Percentiles rank a stretch among this genome's conserved stretches.
phyloP scores from a whole-genome alignment of 2,113 vertebrate species.

The Ophiodon elongatus region DNA sequence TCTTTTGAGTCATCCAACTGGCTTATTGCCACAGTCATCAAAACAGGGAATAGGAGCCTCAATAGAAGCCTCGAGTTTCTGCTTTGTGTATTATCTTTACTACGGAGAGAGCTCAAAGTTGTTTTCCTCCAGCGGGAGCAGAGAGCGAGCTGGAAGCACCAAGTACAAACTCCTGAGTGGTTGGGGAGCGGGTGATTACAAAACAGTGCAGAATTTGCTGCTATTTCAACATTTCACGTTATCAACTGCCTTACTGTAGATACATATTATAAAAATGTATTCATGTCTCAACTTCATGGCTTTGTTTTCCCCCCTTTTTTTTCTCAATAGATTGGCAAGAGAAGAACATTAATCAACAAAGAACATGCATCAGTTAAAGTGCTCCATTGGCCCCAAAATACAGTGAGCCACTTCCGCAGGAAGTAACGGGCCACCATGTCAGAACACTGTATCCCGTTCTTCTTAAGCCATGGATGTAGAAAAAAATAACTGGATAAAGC shows the following conservation, averaged over 20 bases:
- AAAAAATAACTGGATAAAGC: no score
- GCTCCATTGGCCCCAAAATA: no score
- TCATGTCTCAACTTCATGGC: not conserved
- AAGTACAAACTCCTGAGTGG: not conserved
- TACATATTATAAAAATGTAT: not conserved
- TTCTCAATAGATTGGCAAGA: not conserved
- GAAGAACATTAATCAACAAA: no score
- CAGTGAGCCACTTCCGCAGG: not conserved
- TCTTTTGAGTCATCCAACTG: conserved; percentile 4
- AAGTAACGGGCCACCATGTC: not conserved
- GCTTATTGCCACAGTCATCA: not conserved
- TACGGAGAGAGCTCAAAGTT: not conserved
- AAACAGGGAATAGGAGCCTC: not conserved
- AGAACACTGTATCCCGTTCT: not conserved
- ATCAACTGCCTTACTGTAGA: not conserved
- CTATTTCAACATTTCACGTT: not conserved
- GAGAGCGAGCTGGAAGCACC: not conserved
- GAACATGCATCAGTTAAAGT: no score
- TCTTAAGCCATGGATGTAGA: not conserved
- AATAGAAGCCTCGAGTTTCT: not conserved
- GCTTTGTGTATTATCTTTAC: not conserved
- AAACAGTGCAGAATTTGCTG: not conserved
- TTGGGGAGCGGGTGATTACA: not conserved
- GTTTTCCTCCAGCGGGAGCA: not conserved
- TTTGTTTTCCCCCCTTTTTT: not conserved